These are phyloP conservation scores for Saturnia pavonia DNA, from an alignment of 2,888 invertebrate genomes.

Conservation along the genomic window DNA sequence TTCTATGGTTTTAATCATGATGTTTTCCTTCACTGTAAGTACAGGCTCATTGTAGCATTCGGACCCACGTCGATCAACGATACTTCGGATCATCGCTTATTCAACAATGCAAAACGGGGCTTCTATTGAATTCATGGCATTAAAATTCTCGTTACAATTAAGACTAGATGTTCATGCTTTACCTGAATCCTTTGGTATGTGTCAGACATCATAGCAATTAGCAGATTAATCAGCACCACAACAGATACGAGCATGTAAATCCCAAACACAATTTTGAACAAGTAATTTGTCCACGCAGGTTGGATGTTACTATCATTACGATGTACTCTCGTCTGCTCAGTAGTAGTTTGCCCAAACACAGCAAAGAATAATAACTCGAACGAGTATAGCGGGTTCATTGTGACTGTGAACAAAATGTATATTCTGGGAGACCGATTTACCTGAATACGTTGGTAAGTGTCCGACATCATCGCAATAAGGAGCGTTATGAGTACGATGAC, in stretches of 20 bases:
- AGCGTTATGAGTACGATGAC: slow-evolving; percentile 99
- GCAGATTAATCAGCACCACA: slow-evolving; percentile 98
- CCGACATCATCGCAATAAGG: slow-evolving; percentile 99
- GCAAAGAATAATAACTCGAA: slow-evolving; percentile 99
- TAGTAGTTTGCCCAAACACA: slow-evolving; percentile 96
- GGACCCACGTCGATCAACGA: background rate
- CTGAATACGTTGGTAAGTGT: slow-evolving; percentile 99
- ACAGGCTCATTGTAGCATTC: background rate
- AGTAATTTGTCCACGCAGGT: slow-evolving; percentile 91
- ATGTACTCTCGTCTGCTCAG: slow-evolving; percentile 87
- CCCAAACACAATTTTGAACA: slow-evolving; percentile 94
- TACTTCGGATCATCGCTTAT: background rate
- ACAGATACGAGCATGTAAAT: slow-evolving; percentile 99
- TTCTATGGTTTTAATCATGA: too few relatives aligned
- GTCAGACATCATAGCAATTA: slow-evolving; percentile 99
- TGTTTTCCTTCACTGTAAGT: background rate
- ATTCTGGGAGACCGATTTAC: slow-evolving; percentile 83
- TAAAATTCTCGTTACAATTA: slow-evolving; percentile 14
- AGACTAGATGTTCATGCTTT: slow-evolving; percentile 54
- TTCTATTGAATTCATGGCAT: background rate
- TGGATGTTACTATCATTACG: slow-evolving; percentile 85
- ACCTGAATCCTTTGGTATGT: slow-evolving; percentile 99
- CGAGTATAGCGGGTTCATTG: slow-evolving; percentile 94
- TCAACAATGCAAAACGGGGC: background rate
- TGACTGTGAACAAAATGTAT: slow-evolving; percentile 87